Percentiles rank a stretch among this genome's conserved stretches.
phyloP scores from a whole-genome alignment of 2,113 vertebrate species.

The rabbit (Oryctolagus cuniculus) region mOryCun1.1 NC_091435.1:172067001-172067500 shows the following conservation, averaged over 20 bases:
- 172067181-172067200: neutral
- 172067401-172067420: neutral
- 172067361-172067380: no score
- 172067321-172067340: no score
- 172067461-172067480: neutral
- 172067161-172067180: neutral
- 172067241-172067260: neutral
- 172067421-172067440: neutral
- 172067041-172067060: neutral
- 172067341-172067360: no score
- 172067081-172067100: neutral
- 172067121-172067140: neutral
- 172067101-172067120: neutral
- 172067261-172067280: no score
- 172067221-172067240: slow-evolving; percentile 5
- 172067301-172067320: no score
- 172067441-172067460: neutral
- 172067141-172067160: neutral
- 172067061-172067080: neutral
- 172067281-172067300: no score
- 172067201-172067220: neutral
- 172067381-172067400: no score
- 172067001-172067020: neutral
- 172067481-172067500: neutral
- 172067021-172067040: neutral